These are phyloP conservation scores for Julus scanicus DNA, from an alignment of 2,888 invertebrate genomes.

Conservation along the genomic window DNA sequence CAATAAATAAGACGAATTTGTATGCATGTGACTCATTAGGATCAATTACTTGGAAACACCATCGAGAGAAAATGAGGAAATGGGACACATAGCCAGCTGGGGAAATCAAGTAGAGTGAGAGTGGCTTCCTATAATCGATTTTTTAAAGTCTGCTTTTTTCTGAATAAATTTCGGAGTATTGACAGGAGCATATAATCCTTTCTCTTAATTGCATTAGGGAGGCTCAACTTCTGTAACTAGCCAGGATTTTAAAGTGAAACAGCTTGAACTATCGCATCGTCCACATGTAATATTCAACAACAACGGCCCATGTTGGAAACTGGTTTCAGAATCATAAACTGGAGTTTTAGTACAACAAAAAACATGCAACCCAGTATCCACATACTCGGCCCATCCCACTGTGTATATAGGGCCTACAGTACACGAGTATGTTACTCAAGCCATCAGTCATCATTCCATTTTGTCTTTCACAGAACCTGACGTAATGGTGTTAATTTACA, in stretches of 20 bases:
- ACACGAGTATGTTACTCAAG: too few relatives aligned
- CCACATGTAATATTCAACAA: not conserved
- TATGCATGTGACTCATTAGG: not conserved
- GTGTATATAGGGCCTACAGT: too few relatives aligned
- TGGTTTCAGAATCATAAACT: not conserved
- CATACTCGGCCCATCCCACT: too few relatives aligned
- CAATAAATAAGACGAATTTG: not conserved
- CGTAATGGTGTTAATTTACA: too few relatives aligned
- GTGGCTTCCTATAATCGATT: not conserved
- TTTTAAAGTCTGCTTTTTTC: not conserved
- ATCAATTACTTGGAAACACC: not conserved
- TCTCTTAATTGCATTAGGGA: not conserved
- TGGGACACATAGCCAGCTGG: conserved; percentile 10
- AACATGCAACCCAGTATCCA: not conserved
- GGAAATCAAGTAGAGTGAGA: not conserved
- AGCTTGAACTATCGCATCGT: not conserved
- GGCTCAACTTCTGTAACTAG: not conserved
- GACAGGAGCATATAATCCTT: not conserved
- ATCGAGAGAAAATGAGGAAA: not conserved
- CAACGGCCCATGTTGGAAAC: not conserved
- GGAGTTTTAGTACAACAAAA: not conserved
- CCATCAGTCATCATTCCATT: too few relatives aligned
- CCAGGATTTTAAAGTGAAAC: not conserved
- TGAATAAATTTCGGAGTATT: not conserved
- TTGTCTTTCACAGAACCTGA: too few relatives aligned